Base-by-base conservation (phyloP, 1,140 invertebrate genomes). In the Neomicropteryx cornuta region DNA sequence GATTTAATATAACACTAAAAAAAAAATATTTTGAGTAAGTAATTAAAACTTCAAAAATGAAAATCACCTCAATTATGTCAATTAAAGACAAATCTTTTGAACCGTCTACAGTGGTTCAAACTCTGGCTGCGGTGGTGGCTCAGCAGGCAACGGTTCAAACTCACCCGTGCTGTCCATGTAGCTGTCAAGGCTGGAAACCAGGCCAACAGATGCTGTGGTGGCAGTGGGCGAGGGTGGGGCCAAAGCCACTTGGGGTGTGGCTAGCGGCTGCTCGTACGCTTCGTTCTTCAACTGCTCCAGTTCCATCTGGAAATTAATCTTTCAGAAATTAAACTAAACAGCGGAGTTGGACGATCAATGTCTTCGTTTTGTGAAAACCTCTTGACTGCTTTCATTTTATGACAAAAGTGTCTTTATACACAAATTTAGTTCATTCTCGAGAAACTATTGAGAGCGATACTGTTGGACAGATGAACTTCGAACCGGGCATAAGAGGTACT, bases 81-180 rank as follows among this genome's bases (percentile, higher is more conserved):
- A n/a, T n/a, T n/a, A n/a, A n/a, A n/a, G n/a, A n/a, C n/a, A n/a
- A n/a, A n/a, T n/a, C n/a, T n/a, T n/a, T n/a, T n/a, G n/a, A n/a
- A n/a, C 6, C n/a, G 30, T 39, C 46, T 65, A 68, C 1, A 68
- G 49, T 37, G 66, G 65, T 46, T 68, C 65, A 40, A 68, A 68
- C 52, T 68, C 65, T 0, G 65, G 63, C 32, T 68, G 65, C 11
- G 63, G 65, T 14, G 60, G 55, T 1, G 65, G 65, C 41, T 68
- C 65, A 36, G 65, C 61, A 0, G 65, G 65, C 10, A 68, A 45
- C 0, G 63, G 63, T 43, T 66, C 63, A 44, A 68, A 68, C 48
- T 68, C 65, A 4, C 60, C 60, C 4, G 66, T 58, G 18, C 45
- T 62, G 37, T 47, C 46, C 42, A 47, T 47, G 19, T 47, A 47